Percentiles rank a stretch among this genome's conserved stretches.
Conservation (phyloP, 2,888 invertebrate genomes). For the Cremastinae sp. region DNA sequence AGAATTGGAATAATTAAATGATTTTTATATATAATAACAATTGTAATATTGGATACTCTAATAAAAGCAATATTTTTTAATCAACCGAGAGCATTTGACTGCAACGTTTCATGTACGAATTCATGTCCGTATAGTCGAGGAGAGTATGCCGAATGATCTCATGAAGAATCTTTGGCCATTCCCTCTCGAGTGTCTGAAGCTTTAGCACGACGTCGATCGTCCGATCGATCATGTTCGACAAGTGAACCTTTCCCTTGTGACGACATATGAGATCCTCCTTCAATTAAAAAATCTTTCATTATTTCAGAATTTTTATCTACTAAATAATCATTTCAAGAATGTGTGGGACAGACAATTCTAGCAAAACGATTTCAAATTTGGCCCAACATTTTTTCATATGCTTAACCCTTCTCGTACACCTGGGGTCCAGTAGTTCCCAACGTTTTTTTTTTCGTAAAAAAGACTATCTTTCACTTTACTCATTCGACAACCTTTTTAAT, state of each 20-base stretch:
- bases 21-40: no score
- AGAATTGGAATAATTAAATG: no score
- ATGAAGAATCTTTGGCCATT: constrained; percentile 89
- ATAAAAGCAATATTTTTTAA: constrained; percentile 56
- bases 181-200: constrained; percentile 86
- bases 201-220: constrained; percentile 90
- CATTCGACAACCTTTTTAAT: no score
- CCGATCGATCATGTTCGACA: constrained; percentile 87
- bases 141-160: constrained; percentile 90
- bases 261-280: constrained; percentile 88
- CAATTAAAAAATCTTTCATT: constrained; percentile 63
- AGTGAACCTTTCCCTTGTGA: constrained; percentile 87
- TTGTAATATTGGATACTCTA: no score
- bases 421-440: no score
- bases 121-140: constrained; percentile 90
- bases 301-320: constrained; percentile 2
- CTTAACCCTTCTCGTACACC: no score
- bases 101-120: constrained; percentile 87
- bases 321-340: background rate
- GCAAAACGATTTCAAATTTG: no score
- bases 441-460: no score
- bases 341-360: no score
- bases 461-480: no score
- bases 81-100: constrained; percentile 73
- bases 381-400: no score